Evolutionary conservation across 2,888 invertebrate species (phyloP).

Genomic region (Aplocera efformata): DNA sequence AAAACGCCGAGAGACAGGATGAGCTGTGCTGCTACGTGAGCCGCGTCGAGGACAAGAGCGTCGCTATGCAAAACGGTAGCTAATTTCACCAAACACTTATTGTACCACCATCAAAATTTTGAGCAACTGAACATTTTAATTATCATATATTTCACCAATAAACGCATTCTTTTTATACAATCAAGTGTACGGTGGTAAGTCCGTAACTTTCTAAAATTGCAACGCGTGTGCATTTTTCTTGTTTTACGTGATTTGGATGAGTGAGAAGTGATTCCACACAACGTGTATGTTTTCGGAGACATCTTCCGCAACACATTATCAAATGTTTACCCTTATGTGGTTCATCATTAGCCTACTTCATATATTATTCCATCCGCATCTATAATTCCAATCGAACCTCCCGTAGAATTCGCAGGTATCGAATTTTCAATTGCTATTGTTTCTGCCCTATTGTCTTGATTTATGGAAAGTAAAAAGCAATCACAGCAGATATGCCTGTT

Average conservation of each 20-base stretch:
- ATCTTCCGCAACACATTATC: too few species aligned
- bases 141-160: constrained; percentile 9
- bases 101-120: too few species aligned
- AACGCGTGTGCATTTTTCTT: too few species aligned
- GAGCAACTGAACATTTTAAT: constrained; percentile 1
- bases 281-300: too few species aligned
- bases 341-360: constrained; percentile 26
- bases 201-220: too few species aligned
- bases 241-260: too few species aligned
- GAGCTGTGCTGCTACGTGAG: constrained; percentile 98
- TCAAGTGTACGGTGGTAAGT: too few species aligned
- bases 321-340: constrained; percentile 25
- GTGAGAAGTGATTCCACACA: too few species aligned
- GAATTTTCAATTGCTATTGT: constrained; percentile 34
- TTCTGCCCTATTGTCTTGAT: constrained; percentile 29
- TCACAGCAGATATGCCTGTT: constrained; percentile 50
- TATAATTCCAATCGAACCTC: constrained; percentile 26
- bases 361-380: constrained; percentile 19
- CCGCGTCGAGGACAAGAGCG: constrained; percentile 96
- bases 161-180: too few species aligned
- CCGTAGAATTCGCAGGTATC: constrained; percentile 17
- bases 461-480: constrained; percentile 43
- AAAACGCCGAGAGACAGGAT: constrained; percentile 97
- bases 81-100: constrained; percentile 20
- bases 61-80: constrained; percentile 96